Evolutionary conservation across 1,140 invertebrate genomes (phyloP), one percentile per base, ranked within the genome.

Genomic region (Caenorhabditis briggsae): DNA sequence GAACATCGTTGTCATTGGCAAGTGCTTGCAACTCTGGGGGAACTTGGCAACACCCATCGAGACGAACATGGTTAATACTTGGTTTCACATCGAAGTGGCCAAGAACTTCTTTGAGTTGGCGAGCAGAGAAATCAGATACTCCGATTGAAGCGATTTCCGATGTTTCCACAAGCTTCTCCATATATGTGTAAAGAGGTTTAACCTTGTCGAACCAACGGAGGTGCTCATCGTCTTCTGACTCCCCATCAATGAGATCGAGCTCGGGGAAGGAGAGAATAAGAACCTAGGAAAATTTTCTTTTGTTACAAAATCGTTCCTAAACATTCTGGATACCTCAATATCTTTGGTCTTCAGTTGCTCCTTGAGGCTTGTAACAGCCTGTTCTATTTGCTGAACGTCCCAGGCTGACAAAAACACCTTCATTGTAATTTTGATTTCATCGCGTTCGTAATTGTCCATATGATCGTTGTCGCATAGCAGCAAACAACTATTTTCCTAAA

Each of bases 361-460:
- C 41, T 78, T 78, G 7, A 78, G 14, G 14, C 70, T 78, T 23
- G 70, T 50, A 12, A 78, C 70, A 14, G 70, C 70, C 18, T 78
- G 70, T 11, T 78, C 70, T 23, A 78, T 78, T 23, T 78, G 70
- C 14, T 78, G 70, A 78, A 50, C 20, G 11, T 78, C 46, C 70
- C 70, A 78, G 3, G 70, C 43, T 12, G 70, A 78, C 70, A 78
- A 11, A 50, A 78, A 78, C 0, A 78, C 70, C n/a, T 78, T 78
- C 70, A 78, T 78, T 3, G 70, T 78, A 5, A 78, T 78, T 78
- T 78, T 78, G n/a, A 78, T 78, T 53, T 78, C 70, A 50, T 78
- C 70, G 20, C 70, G 50, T 23, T 78, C 70, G 20, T 78, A 78
- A n/a, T 78, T 78, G n/a, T 78, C 70, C 20, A 78, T 78, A 50